phyloP scores from a whole-genome alignment of 2,113 vertebrate genomes.

The Ceyx cyanopectus region DNA sequence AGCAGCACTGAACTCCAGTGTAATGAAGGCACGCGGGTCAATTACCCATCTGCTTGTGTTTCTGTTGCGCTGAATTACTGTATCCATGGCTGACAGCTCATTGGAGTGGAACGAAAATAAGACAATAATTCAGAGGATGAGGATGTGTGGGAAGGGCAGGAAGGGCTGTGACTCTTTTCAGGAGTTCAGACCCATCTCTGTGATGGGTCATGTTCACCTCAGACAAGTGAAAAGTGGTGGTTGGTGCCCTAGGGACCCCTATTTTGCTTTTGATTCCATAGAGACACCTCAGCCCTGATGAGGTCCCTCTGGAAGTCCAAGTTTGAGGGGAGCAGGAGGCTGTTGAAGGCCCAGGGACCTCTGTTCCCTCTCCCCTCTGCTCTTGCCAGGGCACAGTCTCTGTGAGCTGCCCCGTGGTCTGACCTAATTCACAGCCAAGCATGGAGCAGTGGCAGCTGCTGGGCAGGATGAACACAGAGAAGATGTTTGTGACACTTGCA shows the following conservation, averaged over 20 bases:
- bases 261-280: background rate
- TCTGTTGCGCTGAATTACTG: conserved; percentile 68
- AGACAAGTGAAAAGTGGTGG: conserved; percentile 8
- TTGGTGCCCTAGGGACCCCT: background rate
- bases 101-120: conserved; percentile 76
- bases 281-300: background rate
- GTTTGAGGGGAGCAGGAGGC: background rate
- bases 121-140: conserved; percentile 72
- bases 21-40: conserved; percentile 74
- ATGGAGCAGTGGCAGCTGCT: background rate
- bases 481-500: background rate
- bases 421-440: background rate
- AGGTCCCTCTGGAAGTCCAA: background rate
- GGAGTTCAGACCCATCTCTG: conserved; percentile 58
- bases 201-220: conserved; percentile 44
- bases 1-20: conserved; percentile 50
- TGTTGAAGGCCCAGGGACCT: background rate
- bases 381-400: background rate
- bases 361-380: background rate
- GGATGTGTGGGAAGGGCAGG: conserved; percentile 64
- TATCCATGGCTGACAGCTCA: conserved; percentile 74
- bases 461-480: background rate
- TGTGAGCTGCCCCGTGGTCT: background rate
- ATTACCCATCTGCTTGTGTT: conserved; percentile 81
- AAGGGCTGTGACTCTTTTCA: conserved; percentile 69